Evolutionary conservation across 2,888 invertebrate genomes (phyloP).

Genomic region (Litoditis marina): DNA sequence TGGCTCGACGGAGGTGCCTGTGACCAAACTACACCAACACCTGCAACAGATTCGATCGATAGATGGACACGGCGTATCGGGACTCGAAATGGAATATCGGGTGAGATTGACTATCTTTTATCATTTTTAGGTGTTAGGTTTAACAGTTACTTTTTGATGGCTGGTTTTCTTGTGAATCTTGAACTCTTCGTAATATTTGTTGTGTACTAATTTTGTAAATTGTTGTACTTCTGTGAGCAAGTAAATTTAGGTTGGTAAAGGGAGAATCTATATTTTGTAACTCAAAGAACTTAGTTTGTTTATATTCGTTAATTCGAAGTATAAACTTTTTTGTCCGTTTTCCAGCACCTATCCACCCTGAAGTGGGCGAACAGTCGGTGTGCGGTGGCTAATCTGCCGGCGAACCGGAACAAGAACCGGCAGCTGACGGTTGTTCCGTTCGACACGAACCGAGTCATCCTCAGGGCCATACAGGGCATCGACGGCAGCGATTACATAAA

Average conservation of each 20-base stretch:
- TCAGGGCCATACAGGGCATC: slow-evolving; percentile 34
- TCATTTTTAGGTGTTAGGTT: too few species aligned
- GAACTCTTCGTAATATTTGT: too few species aligned
- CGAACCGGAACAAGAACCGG: slow-evolving; percentile 97
- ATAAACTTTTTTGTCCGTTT: slow-evolving; percentile 18
- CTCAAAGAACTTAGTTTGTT: too few species aligned
- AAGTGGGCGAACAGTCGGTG: slow-evolving; percentile 90
- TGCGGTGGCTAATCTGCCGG: slow-evolving; percentile 88
- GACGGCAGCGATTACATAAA: slow-evolving; percentile 89
- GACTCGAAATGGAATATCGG: slow-evolving; percentile 38
- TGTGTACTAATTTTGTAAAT: too few species aligned
- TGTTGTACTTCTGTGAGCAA: too few species aligned
- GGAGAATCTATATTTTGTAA: too few species aligned
- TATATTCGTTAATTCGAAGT: background rate
- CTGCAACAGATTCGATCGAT: slow-evolving; percentile 69
- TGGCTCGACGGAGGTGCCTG: slow-evolving; percentile 86
- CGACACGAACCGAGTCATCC: slow-evolving; percentile 74
- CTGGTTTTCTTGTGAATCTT: too few species aligned
- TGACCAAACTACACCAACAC: slow-evolving; percentile 87
- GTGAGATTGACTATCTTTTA: background rate
- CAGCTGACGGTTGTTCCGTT: slow-evolving; percentile 95
- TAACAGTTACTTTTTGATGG: too few species aligned
- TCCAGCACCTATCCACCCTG: slow-evolving; percentile 82
- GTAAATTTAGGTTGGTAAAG: too few species aligned
- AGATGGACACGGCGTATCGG: slow-evolving; percentile 23